Conservation (phyloP, 1,140 invertebrate species). For the Platyura marginata region DNA sequence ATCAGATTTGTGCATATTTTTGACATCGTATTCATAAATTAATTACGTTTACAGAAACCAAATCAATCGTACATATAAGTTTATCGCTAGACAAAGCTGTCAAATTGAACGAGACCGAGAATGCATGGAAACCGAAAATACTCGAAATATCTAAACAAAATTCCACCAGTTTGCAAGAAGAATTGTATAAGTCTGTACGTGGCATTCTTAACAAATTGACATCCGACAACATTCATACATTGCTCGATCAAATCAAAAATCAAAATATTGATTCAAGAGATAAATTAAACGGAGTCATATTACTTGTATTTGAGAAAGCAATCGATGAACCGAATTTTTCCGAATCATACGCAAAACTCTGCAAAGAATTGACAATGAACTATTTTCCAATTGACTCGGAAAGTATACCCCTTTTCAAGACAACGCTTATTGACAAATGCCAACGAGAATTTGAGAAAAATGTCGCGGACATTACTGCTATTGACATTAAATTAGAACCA, state of each 20-base stretch:
- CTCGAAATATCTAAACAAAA: slow-evolving; percentile 23
- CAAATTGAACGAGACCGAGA: slow-evolving; percentile 65
- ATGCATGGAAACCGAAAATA: slow-evolving; percentile 73
- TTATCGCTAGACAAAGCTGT: slow-evolving; percentile 59
- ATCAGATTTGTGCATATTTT: too few species aligned
- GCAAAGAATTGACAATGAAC: slow-evolving; percentile 34
- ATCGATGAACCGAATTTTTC: slow-evolving; percentile 87
- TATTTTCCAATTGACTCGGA: slow-evolving; percentile 22
- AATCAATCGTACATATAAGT: slow-evolving; percentile 4
- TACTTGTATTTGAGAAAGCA: slow-evolving; percentile 88
- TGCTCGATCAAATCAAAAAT: slow-evolving; percentile 55
- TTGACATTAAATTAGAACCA: slow-evolving; percentile 18
- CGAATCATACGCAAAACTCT: slow-evolving; percentile 74
- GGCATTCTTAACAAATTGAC: slow-evolving; percentile 89
- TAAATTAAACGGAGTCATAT: slow-evolving; percentile 64
- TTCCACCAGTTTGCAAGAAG: slow-evolving; percentile 33
- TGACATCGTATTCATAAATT: too few species aligned
- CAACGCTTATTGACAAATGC: slow-evolving; percentile 19
- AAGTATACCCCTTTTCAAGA: slow-evolving; percentile 28
- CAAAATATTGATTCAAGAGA: slow-evolving; percentile 69
- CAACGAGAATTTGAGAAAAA: slow-evolving; percentile 21
- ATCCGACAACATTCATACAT: slow-evolving; percentile 74
- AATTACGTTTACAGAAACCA: too few species aligned
- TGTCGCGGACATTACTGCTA: slow-evolving; percentile 32
- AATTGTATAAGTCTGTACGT: slow-evolving; percentile 64